Conservation (phyloP, 2,113 vertebrate genomes). For the Ctenomys sociabilis region DNA sequence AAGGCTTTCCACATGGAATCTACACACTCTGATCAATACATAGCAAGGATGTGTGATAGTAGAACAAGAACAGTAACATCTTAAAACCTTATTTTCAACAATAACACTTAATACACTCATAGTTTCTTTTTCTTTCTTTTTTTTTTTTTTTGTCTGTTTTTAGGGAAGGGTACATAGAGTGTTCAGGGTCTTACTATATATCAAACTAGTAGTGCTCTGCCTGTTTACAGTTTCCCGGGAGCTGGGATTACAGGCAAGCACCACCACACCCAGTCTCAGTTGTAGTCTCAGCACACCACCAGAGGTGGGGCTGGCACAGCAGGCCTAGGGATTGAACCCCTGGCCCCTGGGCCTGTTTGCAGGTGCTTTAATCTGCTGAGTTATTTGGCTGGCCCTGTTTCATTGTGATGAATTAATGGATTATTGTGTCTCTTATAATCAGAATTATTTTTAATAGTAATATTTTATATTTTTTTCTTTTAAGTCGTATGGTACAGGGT, state of each 20-base stretch:
- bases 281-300: too few relatives aligned
- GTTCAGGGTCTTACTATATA: too few relatives aligned
- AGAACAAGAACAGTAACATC: neutral
- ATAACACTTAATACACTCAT: neutral
- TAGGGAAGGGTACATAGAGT: too few relatives aligned
- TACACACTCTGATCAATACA: neutral
- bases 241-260: too few relatives aligned
- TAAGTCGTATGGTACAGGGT: neutral
- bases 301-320: too few relatives aligned
- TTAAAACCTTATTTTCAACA: neutral
- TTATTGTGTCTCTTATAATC: neutral
- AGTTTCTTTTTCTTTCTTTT: neutral
- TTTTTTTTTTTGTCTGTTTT: neutral
- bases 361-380: too few relatives aligned
- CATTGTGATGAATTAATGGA: neutral
- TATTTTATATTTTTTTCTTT: neutral
- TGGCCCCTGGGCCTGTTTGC: too few relatives aligned
- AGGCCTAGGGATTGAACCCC: too few relatives aligned
- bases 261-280: too few relatives aligned
- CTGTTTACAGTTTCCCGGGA: too few relatives aligned
- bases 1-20: neutral
- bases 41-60: neutral
- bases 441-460: neutral
- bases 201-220: too few relatives aligned
- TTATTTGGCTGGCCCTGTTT: neutral